A percentile compares a stretch with the other conserved stretches of the same genome.
Evolutionary conservation across 2,797 vertebrate genomes (phyloP).

Genomic region (Chromis chromis): DNA sequence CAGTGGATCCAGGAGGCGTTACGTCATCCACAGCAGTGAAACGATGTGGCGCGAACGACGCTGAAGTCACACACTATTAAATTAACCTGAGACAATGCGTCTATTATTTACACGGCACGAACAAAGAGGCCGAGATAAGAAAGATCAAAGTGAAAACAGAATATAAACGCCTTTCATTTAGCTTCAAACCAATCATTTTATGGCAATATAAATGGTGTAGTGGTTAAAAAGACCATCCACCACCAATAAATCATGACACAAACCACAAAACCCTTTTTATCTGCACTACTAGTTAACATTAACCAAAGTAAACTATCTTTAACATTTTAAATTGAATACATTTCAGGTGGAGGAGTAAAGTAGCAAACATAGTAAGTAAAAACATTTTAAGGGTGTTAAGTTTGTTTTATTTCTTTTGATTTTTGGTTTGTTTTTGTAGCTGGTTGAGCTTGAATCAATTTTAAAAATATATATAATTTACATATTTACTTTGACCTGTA

Average conservation of each 20-base stretch:
- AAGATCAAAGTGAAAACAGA: not conserved
- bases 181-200: not conserved
- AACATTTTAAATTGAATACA: too few relatives aligned
- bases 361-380: too few relatives aligned
- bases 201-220: not conserved
- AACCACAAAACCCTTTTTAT: too few relatives aligned
- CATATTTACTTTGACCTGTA: not conserved
- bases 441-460: not conserved
- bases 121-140: constrained; percentile 2
- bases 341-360: too few relatives aligned
- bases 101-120: constrained; percentile 12
- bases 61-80: not conserved
- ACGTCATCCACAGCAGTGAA: constrained; percentile 65
- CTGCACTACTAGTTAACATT: too few relatives aligned
- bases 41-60: constrained; percentile 79
- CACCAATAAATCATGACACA: too few relatives aligned
- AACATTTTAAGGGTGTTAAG: too few relatives aligned
- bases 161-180: fast-evolving
- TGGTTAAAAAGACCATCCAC: not conserved
- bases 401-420: not conserved
- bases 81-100: constrained; percentile 24
- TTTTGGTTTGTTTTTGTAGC: not conserved
- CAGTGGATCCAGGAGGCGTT: not conserved
- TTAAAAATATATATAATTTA: not conserved
- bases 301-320: too few relatives aligned